These are phyloP conservation scores for Melikaiella ostensackeni DNA, from an alignment of 2,888 invertebrate genomes.

Conservation along the genomic window DNA sequence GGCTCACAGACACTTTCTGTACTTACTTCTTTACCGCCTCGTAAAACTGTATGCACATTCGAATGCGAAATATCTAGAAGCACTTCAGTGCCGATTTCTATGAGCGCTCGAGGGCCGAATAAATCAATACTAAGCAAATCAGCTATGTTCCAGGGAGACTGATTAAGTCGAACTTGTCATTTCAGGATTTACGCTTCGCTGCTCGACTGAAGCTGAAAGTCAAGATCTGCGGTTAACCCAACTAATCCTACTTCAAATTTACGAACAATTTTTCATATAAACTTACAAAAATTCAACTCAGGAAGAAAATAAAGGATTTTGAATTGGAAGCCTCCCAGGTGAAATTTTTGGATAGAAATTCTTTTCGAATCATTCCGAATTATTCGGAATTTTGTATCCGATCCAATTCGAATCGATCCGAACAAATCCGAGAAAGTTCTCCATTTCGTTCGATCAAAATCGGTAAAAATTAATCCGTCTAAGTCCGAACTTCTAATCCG, in stretches of 20 bases:
- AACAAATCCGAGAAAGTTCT: too few species aligned
- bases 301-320: too few species aligned
- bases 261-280: background rate
- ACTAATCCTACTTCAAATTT: background rate
- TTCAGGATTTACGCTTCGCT: slow-evolving; percentile 5
- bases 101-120: slow-evolving; percentile 13
- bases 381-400: too few species aligned
- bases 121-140: slow-evolving; percentile 26
- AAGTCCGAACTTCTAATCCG: too few species aligned
- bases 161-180: slow-evolving; percentile 19
- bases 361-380: too few species aligned
- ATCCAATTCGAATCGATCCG: too few species aligned
- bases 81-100: slow-evolving; percentile 7
- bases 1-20: slow-evolving; percentile 17
- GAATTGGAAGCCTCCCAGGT: too few species aligned
- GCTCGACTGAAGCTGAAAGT: background rate
- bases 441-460: too few species aligned
- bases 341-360: too few species aligned
- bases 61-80: slow-evolving; percentile 24
- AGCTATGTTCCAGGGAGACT: background rate
- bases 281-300: background rate
- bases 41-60: slow-evolving; percentile 16
- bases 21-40: background rate
- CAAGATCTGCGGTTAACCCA: background rate
- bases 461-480: too few species aligned